Evolutionary conservation across 1,140 invertebrate genomes (phyloP).

Genomic region (Calliphora vicina): DNA sequence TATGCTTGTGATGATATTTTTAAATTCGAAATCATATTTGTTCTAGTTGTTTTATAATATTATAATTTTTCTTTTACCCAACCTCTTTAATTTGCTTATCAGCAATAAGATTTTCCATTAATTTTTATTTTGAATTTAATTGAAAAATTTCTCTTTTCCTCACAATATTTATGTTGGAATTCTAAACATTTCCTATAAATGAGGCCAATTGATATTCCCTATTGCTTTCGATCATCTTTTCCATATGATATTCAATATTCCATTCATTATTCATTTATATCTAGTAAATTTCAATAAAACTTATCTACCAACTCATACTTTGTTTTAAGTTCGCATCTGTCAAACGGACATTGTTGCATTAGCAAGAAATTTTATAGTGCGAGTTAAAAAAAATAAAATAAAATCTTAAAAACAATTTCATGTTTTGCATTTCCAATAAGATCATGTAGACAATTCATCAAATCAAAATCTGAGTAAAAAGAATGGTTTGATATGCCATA

Average conservation of each 20-base stretch:
- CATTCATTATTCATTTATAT: neutral
- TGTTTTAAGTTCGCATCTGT: neutral
- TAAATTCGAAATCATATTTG: too few species aligned
- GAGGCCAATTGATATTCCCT: neutral
- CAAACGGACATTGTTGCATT: neutral
- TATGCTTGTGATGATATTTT: too few species aligned
- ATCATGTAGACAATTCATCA: constrained; percentile 29
- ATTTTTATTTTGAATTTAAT: too few species aligned
- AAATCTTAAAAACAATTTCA: constrained; percentile 29
- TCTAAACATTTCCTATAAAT: neutral
- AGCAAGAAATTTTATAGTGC: neutral
- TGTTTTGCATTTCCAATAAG: constrained; percentile 21
- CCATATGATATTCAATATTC: neutral
- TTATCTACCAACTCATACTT: constrained; percentile 2
- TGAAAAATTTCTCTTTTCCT: too few species aligned
- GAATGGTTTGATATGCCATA: neutral
- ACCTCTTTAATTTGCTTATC: too few species aligned
- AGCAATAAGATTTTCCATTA: too few species aligned
- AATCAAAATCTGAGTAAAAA: constrained; percentile 2
- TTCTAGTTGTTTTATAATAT: too few species aligned
- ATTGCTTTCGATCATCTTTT: neutral
- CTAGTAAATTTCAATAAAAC: neutral
- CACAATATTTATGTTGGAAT: too few species aligned
- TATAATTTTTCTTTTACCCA: too few species aligned
- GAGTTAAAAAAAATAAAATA: neutral